Percentiles rank a stretch among this genome's conserved stretches.
Evolutionary conservation across 2,113 vertebrate species (phyloP).

Genomic region (Neogobius melanostomus): DNA sequence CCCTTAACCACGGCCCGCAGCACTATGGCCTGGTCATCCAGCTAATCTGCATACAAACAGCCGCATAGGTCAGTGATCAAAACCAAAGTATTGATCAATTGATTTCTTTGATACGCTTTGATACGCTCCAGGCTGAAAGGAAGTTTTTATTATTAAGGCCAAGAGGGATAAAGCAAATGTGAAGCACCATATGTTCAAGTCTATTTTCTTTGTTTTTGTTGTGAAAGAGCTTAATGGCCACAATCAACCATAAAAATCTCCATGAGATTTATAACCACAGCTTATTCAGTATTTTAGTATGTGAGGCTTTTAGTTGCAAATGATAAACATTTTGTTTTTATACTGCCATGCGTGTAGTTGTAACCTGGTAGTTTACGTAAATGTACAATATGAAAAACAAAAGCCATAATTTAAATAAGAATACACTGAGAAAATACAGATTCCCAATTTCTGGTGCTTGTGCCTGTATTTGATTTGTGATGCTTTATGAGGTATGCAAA

Average conservation of each 20-base stretch:
- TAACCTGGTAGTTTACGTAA: not conserved
- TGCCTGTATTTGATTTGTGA: not conserved
- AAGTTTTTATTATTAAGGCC: constrained; percentile 55
- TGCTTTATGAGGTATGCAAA: not conserved
- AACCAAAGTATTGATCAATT: constrained; percentile 61
- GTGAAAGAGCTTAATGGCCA: constrained; percentile 25
- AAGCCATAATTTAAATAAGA: not conserved
- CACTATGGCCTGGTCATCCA: constrained; percentile 16
- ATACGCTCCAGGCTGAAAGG: constrained; percentile 55
- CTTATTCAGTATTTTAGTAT: constrained; percentile 29
- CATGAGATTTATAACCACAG: constrained; percentile 31
- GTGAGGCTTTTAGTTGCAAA: not conserved
- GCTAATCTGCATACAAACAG: constrained; percentile 8
- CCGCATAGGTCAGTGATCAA: constrained; percentile 49
- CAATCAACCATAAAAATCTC: constrained; percentile 38
- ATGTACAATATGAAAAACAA: not conserved
- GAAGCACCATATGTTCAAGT: constrained; percentile 13
- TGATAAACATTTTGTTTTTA: not conserved
- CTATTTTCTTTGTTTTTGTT: constrained; percentile 21
- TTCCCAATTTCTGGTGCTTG: not conserved
- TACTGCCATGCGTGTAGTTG: not conserved
- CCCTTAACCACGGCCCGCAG: constrained; percentile 25
- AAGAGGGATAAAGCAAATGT: constrained; percentile 15
- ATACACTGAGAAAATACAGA: not conserved
- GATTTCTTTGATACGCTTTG: constrained; percentile 34